Evolutionary conservation across 1,140 invertebrate species (phyloP), one percentile per base, ranked within the genome.

Genomic region (Scaptodrosophila lebanonensis): DNA sequence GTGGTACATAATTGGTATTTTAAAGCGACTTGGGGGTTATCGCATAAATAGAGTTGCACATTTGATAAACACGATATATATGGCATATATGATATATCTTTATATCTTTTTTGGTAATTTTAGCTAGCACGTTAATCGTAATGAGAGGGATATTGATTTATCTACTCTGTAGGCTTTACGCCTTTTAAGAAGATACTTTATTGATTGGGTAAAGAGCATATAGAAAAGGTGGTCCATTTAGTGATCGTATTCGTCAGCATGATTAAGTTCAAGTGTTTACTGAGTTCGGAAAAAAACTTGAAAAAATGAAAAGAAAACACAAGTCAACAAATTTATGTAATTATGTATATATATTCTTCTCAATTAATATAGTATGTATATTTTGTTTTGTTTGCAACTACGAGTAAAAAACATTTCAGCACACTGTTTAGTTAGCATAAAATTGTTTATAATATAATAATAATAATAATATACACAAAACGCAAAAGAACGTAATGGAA

Each of bases 221-320:
- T 84, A 84, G 67, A 79, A 84, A 84, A 82, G 82, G 82, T 84
- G 82, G 82, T 84, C 82, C 82, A 84, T 84, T 79, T 84, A 61
- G 75, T 84, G 66, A 76, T 84, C 70, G 82, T 76, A 32, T 75
- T 79, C 63, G 66, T 83, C 61, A 71, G 66, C 57, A 75, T 68
- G 68, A 76, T 66, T 77, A 71, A 47, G 48, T 70, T 61, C 22
- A 12, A 32, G 22, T 25, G 22, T 25, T 25, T n/a, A n/a, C n/a
- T n/a, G n/a, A n/a, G n/a, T n/a, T n/a, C n/a, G n/a, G n/a, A 20
- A 49, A 22, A 35, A 43, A 1, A 11, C 8, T 20, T 20, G 47
- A 62, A 48, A 38, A 18, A 12, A 22, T 2, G 42, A 50, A 47
- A 32, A n/a, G 2, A 17, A 42, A 8, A 39, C 9, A 39, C 22